A percentile compares a stretch with the other conserved stretches of the same genome.
Evolutionary conservation across 2,113 vertebrate genomes (phyloP).

Genomic region (Nematolebias whitei): DNA sequence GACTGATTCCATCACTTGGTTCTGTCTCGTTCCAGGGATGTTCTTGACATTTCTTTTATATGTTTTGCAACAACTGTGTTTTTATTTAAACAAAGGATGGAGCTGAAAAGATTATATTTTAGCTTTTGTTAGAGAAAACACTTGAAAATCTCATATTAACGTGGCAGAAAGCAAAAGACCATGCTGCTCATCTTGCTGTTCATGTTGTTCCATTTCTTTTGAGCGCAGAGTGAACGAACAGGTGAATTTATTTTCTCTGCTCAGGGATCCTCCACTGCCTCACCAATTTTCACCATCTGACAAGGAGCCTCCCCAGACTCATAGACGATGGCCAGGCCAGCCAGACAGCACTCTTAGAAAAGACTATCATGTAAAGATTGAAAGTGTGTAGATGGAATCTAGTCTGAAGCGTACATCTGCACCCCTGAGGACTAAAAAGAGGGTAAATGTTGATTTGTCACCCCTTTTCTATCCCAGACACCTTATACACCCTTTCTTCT

Average conservation of each 20-base stretch:
- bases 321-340: background rate
- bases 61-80: no score
- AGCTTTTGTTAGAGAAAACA: background rate
- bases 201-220: slow-evolving; percentile 5
- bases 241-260: background rate
- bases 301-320: slow-evolving; percentile 2
- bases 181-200: background rate
- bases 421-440: background rate
- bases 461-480: background rate
- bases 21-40: no score
- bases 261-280: background rate
- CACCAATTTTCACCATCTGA: slow-evolving; percentile 2
- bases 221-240: background rate
- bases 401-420: background rate
- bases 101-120: slow-evolving; percentile 2
- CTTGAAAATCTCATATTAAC: no score
- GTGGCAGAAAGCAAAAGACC: no score
- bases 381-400: background rate
- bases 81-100: background rate
- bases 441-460: background rate
- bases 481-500: no score
- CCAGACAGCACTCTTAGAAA: background rate
- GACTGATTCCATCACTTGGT: no score
- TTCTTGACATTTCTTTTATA: no score
- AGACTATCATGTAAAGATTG: background rate